Percentiles rank a stretch among this genome's conserved stretches.
Conservation (phyloP, 2,888 invertebrate genomes). For the Coelopa pilipes region DNA sequence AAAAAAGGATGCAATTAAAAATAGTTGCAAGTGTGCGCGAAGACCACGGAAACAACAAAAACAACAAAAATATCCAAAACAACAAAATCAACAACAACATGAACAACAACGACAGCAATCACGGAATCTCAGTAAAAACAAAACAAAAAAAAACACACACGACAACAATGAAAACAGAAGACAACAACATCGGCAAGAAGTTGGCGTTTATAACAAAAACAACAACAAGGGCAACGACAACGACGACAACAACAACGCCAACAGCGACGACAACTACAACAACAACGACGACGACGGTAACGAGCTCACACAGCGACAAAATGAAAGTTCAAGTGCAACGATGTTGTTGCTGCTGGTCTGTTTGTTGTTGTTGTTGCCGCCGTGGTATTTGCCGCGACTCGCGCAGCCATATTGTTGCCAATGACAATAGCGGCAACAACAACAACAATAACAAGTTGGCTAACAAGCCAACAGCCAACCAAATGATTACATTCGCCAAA, state of each 20-base stretch:
- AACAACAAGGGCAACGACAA: no score
- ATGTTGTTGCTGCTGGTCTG: no score
- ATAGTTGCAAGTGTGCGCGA: conserved; percentile 55
- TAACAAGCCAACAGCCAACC: conserved; percentile 22
- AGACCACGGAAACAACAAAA: conserved; percentile 25
- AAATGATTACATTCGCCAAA: conserved; percentile 31
- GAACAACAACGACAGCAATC: background rate
- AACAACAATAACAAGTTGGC: background rate
- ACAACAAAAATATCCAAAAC: background rate
- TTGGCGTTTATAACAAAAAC: background rate
- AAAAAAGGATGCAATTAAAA: conserved; percentile 61
- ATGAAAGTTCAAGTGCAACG: conserved; percentile 46
- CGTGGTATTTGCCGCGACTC: no score
- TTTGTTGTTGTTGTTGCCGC: no score
- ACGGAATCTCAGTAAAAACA: background rate
- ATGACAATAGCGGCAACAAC: background rate
- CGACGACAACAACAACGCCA: no score
- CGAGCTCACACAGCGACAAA: conserved; percentile 35
- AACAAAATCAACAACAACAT: background rate
- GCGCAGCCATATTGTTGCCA: background rate
- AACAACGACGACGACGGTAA: conserved; percentile 37
- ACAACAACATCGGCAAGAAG: conserved; percentile 20
- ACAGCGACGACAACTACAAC: no score
- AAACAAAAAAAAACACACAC: no score
- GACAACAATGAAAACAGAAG: conserved; percentile 36